A percentile compares a stretch with the other conserved stretches of the same genome.
Conservation (phyloP, 1,140 invertebrate species). For the Hermatobates lingyangjiaoensis region DNA sequence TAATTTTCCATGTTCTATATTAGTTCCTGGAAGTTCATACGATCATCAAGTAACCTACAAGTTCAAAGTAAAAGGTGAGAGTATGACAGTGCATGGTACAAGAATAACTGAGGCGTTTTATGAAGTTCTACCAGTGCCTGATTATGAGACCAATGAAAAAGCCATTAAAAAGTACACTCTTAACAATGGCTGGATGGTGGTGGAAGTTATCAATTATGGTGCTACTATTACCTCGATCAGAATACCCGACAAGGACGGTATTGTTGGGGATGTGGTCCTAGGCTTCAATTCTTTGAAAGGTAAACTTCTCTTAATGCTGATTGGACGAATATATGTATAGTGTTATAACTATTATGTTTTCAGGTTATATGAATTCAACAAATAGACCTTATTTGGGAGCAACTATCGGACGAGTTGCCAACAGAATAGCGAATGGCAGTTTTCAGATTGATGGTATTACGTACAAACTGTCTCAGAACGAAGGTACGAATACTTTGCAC, state of each 20-base stretch:
- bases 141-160: too few species aligned
- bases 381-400: slow-evolving; percentile 68
- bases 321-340: too few species aligned
- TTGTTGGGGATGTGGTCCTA: slow-evolving; percentile 47
- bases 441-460: slow-evolving; percentile 46
- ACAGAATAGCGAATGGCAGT: slow-evolving; percentile 51
- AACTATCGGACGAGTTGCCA: slow-evolving; percentile 71
- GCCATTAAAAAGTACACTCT: slow-evolving; percentile 30
- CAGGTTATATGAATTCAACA: slow-evolving; percentile 34
- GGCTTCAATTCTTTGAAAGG: slow-evolving; percentile 57
- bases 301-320: too few species aligned
- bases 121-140: too few species aligned
- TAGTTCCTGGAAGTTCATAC: too few species aligned
- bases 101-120: too few species aligned
- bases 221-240: slow-evolving; percentile 54
- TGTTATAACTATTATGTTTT: too few species aligned
- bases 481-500: slow-evolving; percentile 51
- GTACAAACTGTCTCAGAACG: slow-evolving; percentile 57
- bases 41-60: too few species aligned
- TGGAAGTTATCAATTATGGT: slow-evolving; percentile 52
- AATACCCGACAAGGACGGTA: slow-evolving; percentile 47
- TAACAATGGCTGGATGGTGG: slow-evolving; percentile 32
- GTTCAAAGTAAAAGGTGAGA: too few species aligned
- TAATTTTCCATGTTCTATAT: too few species aligned
- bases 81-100: too few species aligned